phyloP scores from a whole-genome alignment of 2,113 vertebrate species.

The Hemichromis elongatus region DNA sequence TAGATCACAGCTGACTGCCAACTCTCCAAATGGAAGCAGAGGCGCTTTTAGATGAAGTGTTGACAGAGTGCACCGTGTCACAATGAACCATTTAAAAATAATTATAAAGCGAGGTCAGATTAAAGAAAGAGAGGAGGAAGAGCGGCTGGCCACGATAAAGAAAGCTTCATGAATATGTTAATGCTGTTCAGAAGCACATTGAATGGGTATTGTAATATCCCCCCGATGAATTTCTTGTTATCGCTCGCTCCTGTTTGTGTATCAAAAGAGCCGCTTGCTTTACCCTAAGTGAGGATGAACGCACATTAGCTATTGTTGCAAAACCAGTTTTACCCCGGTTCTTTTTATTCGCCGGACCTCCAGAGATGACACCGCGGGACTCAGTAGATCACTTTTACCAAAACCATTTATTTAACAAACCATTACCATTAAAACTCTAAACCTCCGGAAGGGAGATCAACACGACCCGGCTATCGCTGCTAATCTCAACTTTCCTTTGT shows the following conservation, averaged over 20 bases:
- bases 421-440: too few relatives aligned
- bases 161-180: conserved; percentile 4
- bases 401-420: too few relatives aligned
- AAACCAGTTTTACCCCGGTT: too few relatives aligned
- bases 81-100: neutral
- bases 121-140: neutral
- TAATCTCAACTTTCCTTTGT: too few relatives aligned
- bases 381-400: too few relatives aligned
- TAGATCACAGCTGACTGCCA: neutral
- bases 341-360: too few relatives aligned
- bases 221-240: neutral
- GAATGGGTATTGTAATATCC: neutral
- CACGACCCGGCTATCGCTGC: too few relatives aligned
- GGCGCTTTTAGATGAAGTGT: accelerated
- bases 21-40: neutral
- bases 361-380: too few relatives aligned
- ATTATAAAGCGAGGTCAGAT: neutral
- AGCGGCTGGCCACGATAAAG: neutral
- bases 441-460: too few relatives aligned
- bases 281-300: neutral
- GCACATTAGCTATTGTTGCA: neutral
- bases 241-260: neutral
- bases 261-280: neutral
- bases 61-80: neutral
- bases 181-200: neutral